Base-by-base conservation (phyloP, 1,140 invertebrate genomes). In the Ostrea edulis region DNA sequence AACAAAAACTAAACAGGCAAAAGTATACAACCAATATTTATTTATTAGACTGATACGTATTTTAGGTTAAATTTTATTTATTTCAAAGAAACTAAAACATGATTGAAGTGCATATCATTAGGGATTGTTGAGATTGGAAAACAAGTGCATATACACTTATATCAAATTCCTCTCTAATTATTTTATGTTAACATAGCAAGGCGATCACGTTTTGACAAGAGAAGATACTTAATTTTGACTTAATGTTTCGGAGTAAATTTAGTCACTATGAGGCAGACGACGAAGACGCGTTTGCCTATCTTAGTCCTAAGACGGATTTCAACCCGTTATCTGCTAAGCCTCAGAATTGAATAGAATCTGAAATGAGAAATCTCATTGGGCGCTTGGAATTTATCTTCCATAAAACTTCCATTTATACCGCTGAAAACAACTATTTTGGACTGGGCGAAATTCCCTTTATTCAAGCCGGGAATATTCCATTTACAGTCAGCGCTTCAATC, bases 401-500 rank as follows among this genome's bases (percentile, higher is more conserved):
- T 77, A 77, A 77, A 77, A 35, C 22, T 12, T 77, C 68, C 68
- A 77, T 77, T 77, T 77, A 77, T 77, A 35, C 68, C 25, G 29
- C 25, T 29, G 29, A 77, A 77, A 77, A 77, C 68, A 77, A 35
- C 68, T 77, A 77, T 77, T 77, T 35, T 77, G 68, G 68, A 77
- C 25, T 8, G 14, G 9, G 68, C 11, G 68, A 25, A 77, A 77
- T 77, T 77, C 68, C 68, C 68, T 77, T 35, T 77, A 77, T 77
- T 77, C 68, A 77, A 77, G 68, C 22, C 68, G 22, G 68, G 68
- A 77, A 77, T 77, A 77, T 77, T 77, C 25, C 68, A 77, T 77
- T 77, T 77, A 77, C 68, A 77, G 22, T 77, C 25, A 77, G 29
- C 14, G 68, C 22, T 77, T 77, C 68, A 77, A 77, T 77, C 68